Base-by-base conservation (phyloP, 2,113 vertebrate genomes). In the Proteles cristata region DNA sequence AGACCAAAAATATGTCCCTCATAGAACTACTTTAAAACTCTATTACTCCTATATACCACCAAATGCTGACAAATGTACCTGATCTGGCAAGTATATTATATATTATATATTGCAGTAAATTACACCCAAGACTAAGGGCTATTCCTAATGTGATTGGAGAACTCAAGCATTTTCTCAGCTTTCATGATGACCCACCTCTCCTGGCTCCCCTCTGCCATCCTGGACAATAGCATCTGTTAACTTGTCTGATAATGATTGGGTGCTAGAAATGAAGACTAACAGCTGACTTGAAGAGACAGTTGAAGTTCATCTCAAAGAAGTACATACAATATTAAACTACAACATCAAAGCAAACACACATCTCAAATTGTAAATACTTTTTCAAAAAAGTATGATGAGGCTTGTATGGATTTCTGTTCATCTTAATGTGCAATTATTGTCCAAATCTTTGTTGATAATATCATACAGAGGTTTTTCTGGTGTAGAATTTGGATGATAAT, bases 231-330 rank as follows among this genome's bases (percentile, higher is more conserved):
- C 25, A 35, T 73, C 25, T 50, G 65, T 19, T 71, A 53, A 71
- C n/a, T 15, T 4, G 21, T 45, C 11, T 81, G 43, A 53, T 16
- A 4, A n/a, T 9, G n/a, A 7, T 16, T 1, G 2, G n/a, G 5
- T 17, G 21, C 43, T 12, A 31, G 65, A 48, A 68, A 11, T 15
- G 45, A 43, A 28, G 1, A n/a, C 4, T 16, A 48, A 66, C 8
- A 31, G 8, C 15, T n/a, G 43, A 81, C n/a, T 81, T 4, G 0
- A 81, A 87, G 55, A 55, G n/a, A 11, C 66, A n/a, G 21, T 19
- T 23, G 74, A 81, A 25, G 15, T 63, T 14, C 33, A 33, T 48
- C 25, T 71, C 16, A 4, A 66, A 76, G 35, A 55, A 76, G 28
- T 61, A 28, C 9, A 31, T 35, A 55, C 15, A n/a, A 45, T 45